These are phyloP conservation scores for Cygnus atratus DNA, from an alignment of 2,113 vertebrate genomes.

Conservation along the genomic window DNA sequence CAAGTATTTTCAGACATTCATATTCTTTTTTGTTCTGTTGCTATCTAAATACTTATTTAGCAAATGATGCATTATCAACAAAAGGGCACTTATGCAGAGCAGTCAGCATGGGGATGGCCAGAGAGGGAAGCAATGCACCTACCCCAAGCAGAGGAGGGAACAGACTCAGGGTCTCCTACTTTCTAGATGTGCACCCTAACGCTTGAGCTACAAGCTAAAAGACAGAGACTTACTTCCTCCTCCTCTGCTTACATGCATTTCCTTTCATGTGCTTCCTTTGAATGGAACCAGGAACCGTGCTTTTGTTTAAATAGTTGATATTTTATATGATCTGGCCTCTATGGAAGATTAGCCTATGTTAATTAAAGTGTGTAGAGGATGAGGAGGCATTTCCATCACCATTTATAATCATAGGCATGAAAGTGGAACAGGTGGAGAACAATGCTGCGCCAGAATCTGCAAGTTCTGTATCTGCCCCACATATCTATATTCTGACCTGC, in stretches of 20 bases:
- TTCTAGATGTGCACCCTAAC: background rate
- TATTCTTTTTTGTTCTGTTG: background rate
- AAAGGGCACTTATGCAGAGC: background rate
- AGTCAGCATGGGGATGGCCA: background rate
- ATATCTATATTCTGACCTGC: conserved; percentile 80
- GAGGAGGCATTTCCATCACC: background rate
- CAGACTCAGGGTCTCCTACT: background rate
- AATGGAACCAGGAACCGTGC: background rate
- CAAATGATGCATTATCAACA: background rate
- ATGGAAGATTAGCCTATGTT: background rate
- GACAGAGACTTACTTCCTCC: background rate
- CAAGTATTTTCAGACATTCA: background rate
- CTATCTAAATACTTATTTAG: background rate
- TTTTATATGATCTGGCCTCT: background rate
- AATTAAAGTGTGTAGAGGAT: background rate
- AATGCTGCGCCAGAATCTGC: background rate
- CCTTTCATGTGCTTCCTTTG: background rate
- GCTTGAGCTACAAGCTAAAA: background rate
- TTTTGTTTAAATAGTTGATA: background rate
- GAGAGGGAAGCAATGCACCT: background rate
- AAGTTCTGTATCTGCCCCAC: background rate
- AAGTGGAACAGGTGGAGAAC: background rate
- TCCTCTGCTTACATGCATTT: background rate
- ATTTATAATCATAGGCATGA: background rate
- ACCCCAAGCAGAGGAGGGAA: background rate